phyloP scores from a whole-genome alignment of 2,113 vertebrate species.

The Brevimyrus niger region DNA sequence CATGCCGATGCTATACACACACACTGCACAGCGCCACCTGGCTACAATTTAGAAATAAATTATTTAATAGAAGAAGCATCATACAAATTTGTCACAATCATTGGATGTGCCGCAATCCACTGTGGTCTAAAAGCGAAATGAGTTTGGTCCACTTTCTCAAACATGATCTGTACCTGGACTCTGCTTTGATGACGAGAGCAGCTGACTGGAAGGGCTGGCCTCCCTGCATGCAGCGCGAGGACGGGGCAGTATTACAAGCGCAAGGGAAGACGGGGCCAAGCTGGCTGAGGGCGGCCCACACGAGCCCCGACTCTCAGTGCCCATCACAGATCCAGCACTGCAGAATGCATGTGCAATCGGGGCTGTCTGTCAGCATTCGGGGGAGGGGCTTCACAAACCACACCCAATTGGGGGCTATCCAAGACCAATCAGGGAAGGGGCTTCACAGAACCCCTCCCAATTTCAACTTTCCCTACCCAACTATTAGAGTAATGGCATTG shows the following conservation, averaged over 20 bases:
- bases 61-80: neutral
- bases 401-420: neutral
- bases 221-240: neutral
- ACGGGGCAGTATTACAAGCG: neutral
- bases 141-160: neutral
- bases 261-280: neutral
- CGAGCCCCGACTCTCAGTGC: neutral
- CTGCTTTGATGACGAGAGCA: neutral
- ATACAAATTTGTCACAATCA: neutral
- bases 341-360: constrained; percentile 20
- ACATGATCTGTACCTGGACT: neutral
- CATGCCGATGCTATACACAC: neutral
- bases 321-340: neutral
- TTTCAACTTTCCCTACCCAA: constrained; percentile 22
- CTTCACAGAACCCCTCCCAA: constrained; percentile 26
- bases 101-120: neutral
- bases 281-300: neutral
- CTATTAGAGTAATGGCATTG: constrained; percentile 20
- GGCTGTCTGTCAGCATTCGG: neutral
- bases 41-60: neutral
- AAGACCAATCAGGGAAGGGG: neutral
- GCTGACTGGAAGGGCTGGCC: neutral
- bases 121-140: neutral
- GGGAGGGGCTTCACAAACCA: constrained; percentile 16
- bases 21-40: neutral